Evolutionary conservation across 2,888 invertebrate genomes (phyloP).

Genomic region (Boloria selene): DNA sequence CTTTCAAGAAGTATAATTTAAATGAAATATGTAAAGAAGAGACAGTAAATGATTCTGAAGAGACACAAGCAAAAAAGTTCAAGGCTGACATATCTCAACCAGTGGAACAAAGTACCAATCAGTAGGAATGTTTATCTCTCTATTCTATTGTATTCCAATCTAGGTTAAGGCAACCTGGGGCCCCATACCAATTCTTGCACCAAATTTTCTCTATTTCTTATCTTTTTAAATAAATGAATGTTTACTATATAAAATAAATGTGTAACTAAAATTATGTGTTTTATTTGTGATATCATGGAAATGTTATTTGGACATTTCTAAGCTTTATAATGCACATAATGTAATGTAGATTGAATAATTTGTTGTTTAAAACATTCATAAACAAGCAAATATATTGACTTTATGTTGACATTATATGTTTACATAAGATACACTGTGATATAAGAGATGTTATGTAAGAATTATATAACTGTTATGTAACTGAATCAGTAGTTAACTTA

Average conservation of each 20-base stretch:
- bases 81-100: conserved; percentile 58
- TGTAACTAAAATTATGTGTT: conserved; percentile 33
- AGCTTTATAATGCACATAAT: neutral
- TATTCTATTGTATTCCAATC: conserved; percentile 44
- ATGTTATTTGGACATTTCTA: too few relatives aligned
- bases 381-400: neutral
- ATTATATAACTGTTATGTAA: conserved; percentile 31
- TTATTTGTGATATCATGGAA: conserved; percentile 3
- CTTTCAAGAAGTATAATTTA: conserved; percentile 92
- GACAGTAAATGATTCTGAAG: conserved; percentile 62
- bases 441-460: conserved; percentile 27
- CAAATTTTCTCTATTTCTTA: conserved; percentile 53
- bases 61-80: conserved; percentile 71
- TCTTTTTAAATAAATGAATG: conserved; percentile 43
- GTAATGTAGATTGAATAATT: neutral
- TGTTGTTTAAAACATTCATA: too few relatives aligned
- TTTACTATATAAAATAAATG: conserved; percentile 43
- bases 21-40: conserved; percentile 83
- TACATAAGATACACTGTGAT: conserved; percentile 17
- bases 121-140: conserved; percentile 30
- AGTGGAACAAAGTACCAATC: conserved; percentile 47
- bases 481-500: conserved; percentile 14
- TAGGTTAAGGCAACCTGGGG: conserved; percentile 63
- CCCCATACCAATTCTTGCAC: conserved; percentile 71
- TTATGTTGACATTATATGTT: neutral